These are phyloP conservation scores for Oncorhynchus clarkii DNA, from an alignment of 2,113 vertebrate genomes.

Conservation along the genomic window DNA sequence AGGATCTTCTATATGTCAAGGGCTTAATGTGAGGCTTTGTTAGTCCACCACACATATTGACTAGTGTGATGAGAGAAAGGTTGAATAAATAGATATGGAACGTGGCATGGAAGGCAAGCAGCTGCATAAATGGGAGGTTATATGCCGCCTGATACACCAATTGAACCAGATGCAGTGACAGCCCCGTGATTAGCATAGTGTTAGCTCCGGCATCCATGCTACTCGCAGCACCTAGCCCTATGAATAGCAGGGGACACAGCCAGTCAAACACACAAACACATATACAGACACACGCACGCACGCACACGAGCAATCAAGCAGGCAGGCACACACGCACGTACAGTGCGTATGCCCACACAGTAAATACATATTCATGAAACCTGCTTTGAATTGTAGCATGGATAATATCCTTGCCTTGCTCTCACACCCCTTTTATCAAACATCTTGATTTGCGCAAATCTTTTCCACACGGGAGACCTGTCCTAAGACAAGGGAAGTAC, in stretches of 20 bases:
- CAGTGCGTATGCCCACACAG: conserved; percentile 5
- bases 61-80: conserved; percentile 25
- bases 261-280: conserved; percentile 2
- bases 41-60: background rate
- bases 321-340: conserved; percentile 7
- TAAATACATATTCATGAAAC: background rate
- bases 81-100: conserved; percentile 30
- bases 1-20: conserved; percentile 7
- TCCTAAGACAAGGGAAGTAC: too few relatives aligned
- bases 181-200: conserved; percentile 19
- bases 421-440: too few relatives aligned
- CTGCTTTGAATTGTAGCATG: too few relatives aligned
- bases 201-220: conserved; percentile 6
- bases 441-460: too few relatives aligned
- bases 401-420: too few relatives aligned
- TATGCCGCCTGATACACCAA: conserved; percentile 11
- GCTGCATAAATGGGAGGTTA: conserved; percentile 26
- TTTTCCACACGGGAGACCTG: too few relatives aligned
- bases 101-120: conserved; percentile 19
- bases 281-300: background rate
- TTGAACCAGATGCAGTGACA: conserved; percentile 19
- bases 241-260: conserved; percentile 29
- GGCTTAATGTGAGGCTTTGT: conserved; percentile 1
- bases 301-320: conserved; percentile 4
- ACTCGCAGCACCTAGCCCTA: conserved; percentile 9